Conservation (phyloP, 2,797 vertebrate species). For the Zenarchopterus dispar region DNA sequence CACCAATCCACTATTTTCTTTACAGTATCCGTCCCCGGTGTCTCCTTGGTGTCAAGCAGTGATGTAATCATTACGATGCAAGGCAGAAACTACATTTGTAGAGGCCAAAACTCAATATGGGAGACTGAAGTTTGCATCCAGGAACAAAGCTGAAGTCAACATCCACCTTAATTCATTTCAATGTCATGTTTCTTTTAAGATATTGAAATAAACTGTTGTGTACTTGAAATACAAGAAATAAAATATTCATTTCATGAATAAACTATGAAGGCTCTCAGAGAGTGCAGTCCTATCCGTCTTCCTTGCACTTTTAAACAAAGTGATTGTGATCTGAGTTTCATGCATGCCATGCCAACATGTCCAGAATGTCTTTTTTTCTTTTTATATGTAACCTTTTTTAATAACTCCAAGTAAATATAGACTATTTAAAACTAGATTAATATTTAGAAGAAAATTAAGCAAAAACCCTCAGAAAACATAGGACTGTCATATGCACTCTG, state of each 20-base stretch:
- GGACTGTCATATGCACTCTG: no score
- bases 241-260: conserved; percentile 20
- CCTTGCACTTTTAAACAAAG: conserved; percentile 17
- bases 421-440: no score
- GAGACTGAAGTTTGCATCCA: neutral
- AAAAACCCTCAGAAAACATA: no score
- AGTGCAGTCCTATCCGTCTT: conserved; percentile 1
- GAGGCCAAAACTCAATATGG: neutral
- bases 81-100: neutral
- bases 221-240: neutral
- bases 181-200: neutral
- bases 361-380: no score
- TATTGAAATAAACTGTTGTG: conserved; percentile 3
- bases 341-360: neutral
- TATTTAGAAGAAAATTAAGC: no score
- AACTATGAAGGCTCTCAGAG: conserved; percentile 12
- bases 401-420: no score
- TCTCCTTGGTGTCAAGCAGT: neutral
- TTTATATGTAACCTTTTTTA: no score
- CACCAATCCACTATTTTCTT: no score
- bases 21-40: neutral
- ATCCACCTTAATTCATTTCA: neutral
- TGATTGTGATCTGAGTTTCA: neutral
- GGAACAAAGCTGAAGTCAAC: neutral
- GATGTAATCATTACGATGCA: neutral